These are phyloP conservation scores for Kuschelorhynchus macadamiae DNA, from an alignment of 2,888 invertebrate species.

Conservation along the genomic window DNA sequence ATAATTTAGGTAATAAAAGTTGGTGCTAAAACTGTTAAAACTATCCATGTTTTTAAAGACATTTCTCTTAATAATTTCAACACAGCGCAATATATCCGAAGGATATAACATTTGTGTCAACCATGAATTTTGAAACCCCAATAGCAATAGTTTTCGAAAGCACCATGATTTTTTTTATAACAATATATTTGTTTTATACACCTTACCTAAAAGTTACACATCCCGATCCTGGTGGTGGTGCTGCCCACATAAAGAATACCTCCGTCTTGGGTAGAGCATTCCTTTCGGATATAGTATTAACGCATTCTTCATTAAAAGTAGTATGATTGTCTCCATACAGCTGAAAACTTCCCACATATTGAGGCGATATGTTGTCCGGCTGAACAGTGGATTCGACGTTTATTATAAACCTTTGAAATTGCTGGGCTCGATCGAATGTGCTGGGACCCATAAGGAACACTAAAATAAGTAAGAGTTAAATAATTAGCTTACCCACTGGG, in stretches of 20 bases:
- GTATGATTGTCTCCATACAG: slow-evolving; percentile 76
- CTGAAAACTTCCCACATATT: slow-evolving; percentile 80
- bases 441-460: slow-evolving; percentile 72
- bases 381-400: slow-evolving; percentile 77
- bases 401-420: slow-evolving; percentile 86
- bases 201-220: slow-evolving; percentile 87
- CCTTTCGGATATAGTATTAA: slow-evolving; percentile 86
- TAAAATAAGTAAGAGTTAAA: too few species aligned
- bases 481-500: too few species aligned
- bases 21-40: too few species aligned
- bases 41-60: too few species aligned
- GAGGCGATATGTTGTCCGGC: slow-evolving; percentile 69
- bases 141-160: too few species aligned
- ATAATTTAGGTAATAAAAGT: too few species aligned
- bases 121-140: too few species aligned
- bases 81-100: too few species aligned
- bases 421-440: slow-evolving; percentile 77
- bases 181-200: too few species aligned
- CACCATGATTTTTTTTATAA: too few species aligned
- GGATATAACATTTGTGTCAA: too few species aligned
- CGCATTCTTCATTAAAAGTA: slow-evolving; percentile 85
- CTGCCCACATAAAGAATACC: slow-evolving; percentile 91
- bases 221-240: slow-evolving; percentile 87
- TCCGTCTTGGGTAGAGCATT: slow-evolving; percentile 86
- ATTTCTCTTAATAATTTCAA: too few species aligned